phyloP scores from a whole-genome alignment of 2,797 vertebrate genomes.

The Acomys russatus region DNA sequence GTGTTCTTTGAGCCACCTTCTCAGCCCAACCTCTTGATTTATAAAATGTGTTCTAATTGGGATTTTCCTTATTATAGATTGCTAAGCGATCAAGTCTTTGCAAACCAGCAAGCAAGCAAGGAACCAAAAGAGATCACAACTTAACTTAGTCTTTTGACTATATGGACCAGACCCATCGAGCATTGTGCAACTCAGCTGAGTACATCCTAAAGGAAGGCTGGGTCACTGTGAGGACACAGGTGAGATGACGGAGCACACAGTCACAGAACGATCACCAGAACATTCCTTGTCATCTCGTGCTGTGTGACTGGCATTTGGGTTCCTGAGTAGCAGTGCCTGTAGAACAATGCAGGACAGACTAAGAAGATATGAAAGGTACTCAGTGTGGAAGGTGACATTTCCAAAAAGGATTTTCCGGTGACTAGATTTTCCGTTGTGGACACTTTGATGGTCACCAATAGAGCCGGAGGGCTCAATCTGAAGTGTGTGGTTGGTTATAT shows the following conservation, averaged over 20 bases:
- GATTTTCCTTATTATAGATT: not conserved
- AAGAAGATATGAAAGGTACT: slow-evolving; percentile 94
- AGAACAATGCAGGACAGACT: slow-evolving; percentile 95
- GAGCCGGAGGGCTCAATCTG: slow-evolving; percentile 93
- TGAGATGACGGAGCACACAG: slow-evolving; percentile 64
- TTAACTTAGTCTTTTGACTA: not conserved
- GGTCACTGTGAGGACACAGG: too few species aligned
- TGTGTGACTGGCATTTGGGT: slow-evolving; percentile 92
- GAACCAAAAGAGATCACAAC: not conserved
- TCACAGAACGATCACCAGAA: slow-evolving; percentile 90
- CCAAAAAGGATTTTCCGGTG: slow-evolving; percentile 93
- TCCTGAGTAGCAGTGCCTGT: slow-evolving; percentile 89
- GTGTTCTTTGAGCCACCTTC: not conserved
- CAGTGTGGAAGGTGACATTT: slow-evolving; percentile 90
- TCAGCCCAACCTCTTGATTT: not conserved
- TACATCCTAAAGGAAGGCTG: not conserved
- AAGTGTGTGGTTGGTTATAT: slow-evolving; percentile 94
- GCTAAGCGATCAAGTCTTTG: not conserved
- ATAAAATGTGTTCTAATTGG: not conserved
- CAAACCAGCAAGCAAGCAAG: not conserved
- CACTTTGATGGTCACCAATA: slow-evolving; percentile 93
- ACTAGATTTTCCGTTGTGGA: slow-evolving; percentile 88
- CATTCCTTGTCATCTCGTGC: slow-evolving; percentile 92
- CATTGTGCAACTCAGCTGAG: not conserved
- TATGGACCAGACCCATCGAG: not conserved